Evolutionary conservation across 2,113 vertebrate genomes (phyloP), one percentile per base, ranked within the genome.

Genomic region (Amphiprion percula): DNA sequence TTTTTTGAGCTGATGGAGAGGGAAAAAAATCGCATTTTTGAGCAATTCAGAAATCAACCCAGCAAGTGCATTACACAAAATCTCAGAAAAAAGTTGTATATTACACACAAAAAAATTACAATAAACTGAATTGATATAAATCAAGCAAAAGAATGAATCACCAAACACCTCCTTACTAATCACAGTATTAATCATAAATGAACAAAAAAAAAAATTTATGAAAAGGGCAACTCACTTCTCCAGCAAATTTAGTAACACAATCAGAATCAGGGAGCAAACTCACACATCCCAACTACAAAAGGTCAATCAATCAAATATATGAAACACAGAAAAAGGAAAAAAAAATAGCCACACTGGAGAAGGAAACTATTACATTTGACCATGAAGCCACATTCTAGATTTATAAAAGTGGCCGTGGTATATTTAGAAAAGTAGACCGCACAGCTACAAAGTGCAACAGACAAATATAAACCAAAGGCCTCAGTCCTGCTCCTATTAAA

Each of bases 401-500:
- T 26, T 8, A 5, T 52, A 63, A 5, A 26, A 28, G n/a, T 23
- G 26, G 14, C 60, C 69, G 17, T 9, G 10, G 59, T n/a, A 19
- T 5, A 61, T 65, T 41, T 39, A 33, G 4, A 6, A 26, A 54
- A 49, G 2, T 33, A 33, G 41, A 59, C 61, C 47, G 59, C 54
- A 47, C 30, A 56, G 26, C 58, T 28, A 21, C 41, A 80, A 63
- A 63, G 44, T 71, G 15, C 73, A 74, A 59, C 59, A 78, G 64
- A 80, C 50, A 83, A 81, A 77, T 33, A 67, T 33, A 78, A 76
- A 52, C 10, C n/a, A n/a, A 50, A 84, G 78, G 80, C 83, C 83
- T 66, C 64, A 28, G 73, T 64, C 10, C n/a, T 71, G 44, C 65
- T 53, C 66, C 39, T 33, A 17, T 16, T 75, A 49, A 65, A 71